A percentile compares a stretch with the other conserved stretches of the same genome.
phyloP scores from a whole-genome alignment of 2,888 invertebrate species.

The Parapristionchus giblindavisi region DNA sequence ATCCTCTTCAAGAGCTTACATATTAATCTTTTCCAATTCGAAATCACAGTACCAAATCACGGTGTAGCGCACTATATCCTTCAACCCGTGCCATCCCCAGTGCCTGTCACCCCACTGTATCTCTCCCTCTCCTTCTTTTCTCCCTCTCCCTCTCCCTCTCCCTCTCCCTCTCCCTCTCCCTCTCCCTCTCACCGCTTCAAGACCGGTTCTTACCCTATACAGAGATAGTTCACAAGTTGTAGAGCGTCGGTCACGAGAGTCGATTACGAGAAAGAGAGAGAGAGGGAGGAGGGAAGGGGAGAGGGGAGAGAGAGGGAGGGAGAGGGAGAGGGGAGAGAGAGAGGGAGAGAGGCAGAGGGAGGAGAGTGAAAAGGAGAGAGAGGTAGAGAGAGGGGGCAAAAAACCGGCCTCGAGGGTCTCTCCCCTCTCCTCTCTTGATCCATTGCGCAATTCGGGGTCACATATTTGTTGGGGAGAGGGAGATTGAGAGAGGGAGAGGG shows the following conservation, averaged over 20 bases:
- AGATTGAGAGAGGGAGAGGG: background rate
- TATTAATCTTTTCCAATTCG: too few relatives aligned
- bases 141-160: background rate
- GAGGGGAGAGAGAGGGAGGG: background rate
- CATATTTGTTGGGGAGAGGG: background rate
- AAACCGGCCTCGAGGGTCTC: slow-evolving; percentile 18
- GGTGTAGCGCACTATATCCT: background rate
- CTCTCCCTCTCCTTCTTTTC: slow-evolving; percentile 31
- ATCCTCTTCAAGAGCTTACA: too few relatives aligned
- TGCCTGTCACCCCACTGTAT: background rate
- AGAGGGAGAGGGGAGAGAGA: background rate
- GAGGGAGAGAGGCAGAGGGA: background rate
- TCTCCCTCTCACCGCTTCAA: background rate
- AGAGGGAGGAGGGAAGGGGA: too few relatives aligned
- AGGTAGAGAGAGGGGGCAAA: slow-evolving; percentile 10
- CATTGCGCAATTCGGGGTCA: slow-evolving; percentile 36
- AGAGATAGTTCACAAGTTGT: too few relatives aligned
- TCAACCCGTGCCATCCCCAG: background rate
- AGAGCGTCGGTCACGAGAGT: too few relatives aligned
- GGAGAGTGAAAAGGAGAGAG: too few relatives aligned
- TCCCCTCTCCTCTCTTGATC: background rate
- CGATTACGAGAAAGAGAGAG: too few relatives aligned
- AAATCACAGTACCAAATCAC: too few relatives aligned
- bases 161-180: slow-evolving; percentile 9
- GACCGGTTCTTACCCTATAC: slow-evolving; percentile 14